These are phyloP conservation scores for Aegotheles bennettii DNA, from an alignment of 2,113 vertebrate species.

Conservation along the genomic window DNA sequence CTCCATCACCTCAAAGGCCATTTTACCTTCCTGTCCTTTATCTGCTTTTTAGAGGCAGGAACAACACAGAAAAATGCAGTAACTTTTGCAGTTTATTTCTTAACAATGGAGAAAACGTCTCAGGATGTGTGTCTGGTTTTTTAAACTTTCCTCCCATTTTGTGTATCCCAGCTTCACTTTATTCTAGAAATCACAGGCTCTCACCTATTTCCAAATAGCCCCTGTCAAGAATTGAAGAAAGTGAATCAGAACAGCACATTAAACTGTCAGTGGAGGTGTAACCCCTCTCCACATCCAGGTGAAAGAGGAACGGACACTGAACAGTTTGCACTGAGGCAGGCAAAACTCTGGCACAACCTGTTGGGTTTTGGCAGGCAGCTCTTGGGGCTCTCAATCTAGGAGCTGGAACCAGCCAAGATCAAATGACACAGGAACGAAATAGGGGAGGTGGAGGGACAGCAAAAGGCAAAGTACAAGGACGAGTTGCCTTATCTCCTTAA, in stretches of 20 bases:
- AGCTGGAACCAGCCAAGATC: not conserved
- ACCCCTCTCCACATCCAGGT: not conserved
- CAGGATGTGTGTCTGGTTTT: not conserved
- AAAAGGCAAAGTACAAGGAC: constrained; percentile 45
- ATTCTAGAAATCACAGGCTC: not conserved
- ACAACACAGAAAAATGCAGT: not conserved
- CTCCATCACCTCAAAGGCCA: not conserved
- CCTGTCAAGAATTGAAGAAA: not conserved
- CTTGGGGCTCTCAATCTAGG: not conserved
- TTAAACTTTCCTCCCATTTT: not conserved
- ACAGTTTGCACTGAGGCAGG: not conserved
- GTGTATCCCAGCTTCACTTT: not conserved
- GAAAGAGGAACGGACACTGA: not conserved
- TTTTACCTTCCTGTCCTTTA: not conserved
- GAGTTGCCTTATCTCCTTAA: not conserved
- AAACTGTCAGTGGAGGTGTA: not conserved
- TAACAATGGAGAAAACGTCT: not conserved
- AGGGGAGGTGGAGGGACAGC: not conserved
- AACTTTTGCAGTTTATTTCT: not conserved
- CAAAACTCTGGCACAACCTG: not conserved
- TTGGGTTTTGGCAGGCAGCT: not conserved
- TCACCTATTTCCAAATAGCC: not conserved
- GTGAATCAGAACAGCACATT: not conserved
- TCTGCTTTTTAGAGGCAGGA: not conserved
- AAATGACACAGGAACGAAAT: not conserved